phyloP scores from a whole-genome alignment of 2,797 vertebrate species.

The Lindbergichthys nudifrons region DNA sequence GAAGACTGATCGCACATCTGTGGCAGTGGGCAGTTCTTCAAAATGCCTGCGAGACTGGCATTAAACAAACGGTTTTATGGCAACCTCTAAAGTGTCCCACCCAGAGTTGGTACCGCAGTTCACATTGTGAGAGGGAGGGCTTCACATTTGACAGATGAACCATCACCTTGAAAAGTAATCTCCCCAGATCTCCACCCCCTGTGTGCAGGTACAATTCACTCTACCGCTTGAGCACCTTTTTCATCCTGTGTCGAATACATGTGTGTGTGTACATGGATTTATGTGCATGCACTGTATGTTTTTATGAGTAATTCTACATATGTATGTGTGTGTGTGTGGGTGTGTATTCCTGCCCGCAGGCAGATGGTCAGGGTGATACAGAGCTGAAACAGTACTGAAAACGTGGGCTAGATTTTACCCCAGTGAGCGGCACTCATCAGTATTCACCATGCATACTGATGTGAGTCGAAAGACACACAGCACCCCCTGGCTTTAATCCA shows the following conservation, averaged over 20 bases:
- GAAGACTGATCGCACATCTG: conserved; percentile 31
- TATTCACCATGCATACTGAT: conserved; percentile 69
- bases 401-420: conserved; percentile 70
- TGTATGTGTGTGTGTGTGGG: conserved; percentile 19
- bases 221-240: conserved; percentile 66
- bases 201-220: conserved; percentile 70
- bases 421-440: conserved; percentile 74
- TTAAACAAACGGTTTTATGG: conserved; percentile 37
- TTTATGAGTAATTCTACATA: conserved; percentile 29
- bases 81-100: conserved; percentile 28
- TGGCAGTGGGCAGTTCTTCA: conserved; percentile 22
- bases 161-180: conserved; percentile 71
- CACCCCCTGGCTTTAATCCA: conserved; percentile 81
- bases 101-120: conserved; percentile 3
- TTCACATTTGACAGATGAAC: conserved; percentile 51
- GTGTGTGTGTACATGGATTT: conserved; percentile 16
- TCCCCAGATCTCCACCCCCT: conserved; percentile 48
- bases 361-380: conserved; percentile 78
- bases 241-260: conserved; percentile 55
- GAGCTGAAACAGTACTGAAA: conserved; percentile 74
- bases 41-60: conserved; percentile 19
- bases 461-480: conserved; percentile 75
- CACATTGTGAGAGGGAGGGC: conserved; percentile 26
- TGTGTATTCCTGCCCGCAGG: conserved; percentile 65
- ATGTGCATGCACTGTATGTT: conserved; percentile 36